Percentiles rank a stretch among this genome's conserved stretches.
These are phyloP conservation scores for Myotis findleyi DNA, from an alignment of 2,797 vertebrate species.

Conservation along the genomic window DNA sequence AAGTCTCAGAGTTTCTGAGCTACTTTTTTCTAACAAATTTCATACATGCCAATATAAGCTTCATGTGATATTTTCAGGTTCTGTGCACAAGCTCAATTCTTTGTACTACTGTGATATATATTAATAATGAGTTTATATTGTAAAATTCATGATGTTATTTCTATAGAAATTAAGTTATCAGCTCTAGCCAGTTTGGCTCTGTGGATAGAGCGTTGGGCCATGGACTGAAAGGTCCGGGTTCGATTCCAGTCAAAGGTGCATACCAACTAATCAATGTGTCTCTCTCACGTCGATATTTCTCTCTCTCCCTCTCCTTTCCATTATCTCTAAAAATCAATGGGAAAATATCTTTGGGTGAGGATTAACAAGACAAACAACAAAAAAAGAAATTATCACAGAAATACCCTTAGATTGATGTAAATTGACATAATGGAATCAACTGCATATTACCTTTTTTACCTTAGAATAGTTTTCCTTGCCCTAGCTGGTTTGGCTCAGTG, in stretches of 20 bases:
- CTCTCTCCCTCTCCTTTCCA: too few species aligned
- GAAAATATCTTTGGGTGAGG: too few species aligned
- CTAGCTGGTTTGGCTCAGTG: too few species aligned
- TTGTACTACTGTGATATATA: not conserved
- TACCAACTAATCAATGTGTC: too few species aligned
- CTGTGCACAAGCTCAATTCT: not conserved
- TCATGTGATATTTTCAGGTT: not conserved
- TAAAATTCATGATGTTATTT: not conserved
- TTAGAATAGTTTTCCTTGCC: not conserved
- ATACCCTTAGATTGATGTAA: not conserved
- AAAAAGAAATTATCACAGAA: not conserved
- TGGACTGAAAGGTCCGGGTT: too few species aligned
- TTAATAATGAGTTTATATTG: not conserved
- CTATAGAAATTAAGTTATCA: not conserved
- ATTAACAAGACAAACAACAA: too few species aligned
- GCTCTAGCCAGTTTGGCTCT: too few species aligned
- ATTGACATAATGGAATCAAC: not conserved
- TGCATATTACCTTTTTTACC: not conserved
- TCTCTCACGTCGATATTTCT: too few species aligned
- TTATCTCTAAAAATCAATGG: too few species aligned
- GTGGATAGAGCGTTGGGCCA: too few species aligned
- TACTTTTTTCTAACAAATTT: not conserved
- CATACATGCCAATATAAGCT: slow-evolving; percentile 1
- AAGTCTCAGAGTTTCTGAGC: not conserved
- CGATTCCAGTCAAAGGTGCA: too few species aligned